phyloP scores from a whole-genome alignment of 2,797 vertebrate species.

The Rhadinocentrus ornatus region DNA sequence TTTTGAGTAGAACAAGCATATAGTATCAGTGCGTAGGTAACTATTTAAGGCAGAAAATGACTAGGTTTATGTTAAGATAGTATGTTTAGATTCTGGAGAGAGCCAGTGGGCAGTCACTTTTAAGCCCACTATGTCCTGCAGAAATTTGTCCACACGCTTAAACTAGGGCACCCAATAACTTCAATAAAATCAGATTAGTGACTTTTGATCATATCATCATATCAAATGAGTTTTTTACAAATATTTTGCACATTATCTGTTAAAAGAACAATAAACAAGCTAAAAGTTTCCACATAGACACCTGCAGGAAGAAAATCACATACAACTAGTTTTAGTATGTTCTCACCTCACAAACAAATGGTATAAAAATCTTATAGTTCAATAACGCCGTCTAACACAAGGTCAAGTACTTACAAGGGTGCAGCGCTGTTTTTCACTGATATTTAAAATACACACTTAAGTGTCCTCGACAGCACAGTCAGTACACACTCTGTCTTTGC shows the following conservation, averaged over 20 bases:
- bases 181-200: not conserved
- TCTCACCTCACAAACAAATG: not conserved
- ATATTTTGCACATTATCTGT: not conserved
- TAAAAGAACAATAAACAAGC: not conserved
- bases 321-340: not conserved
- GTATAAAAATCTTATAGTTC: not conserved
- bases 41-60: conserved; percentile 29
- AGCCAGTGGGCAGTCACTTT: not conserved
- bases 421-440: not conserved
- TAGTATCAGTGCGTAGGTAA: conserved; percentile 21
- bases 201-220: not conserved
- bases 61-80: conserved; percentile 5
- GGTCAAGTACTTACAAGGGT: not conserved
- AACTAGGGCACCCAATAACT: not conserved
- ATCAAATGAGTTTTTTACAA: not conserved
- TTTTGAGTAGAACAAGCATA: conserved; percentile 17
- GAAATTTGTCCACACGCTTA: conserved; percentile 22
- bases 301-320: too few species aligned
- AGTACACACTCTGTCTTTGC: conserved; percentile 20
- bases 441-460: not conserved
- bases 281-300: not conserved
- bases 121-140: conserved; percentile 8
- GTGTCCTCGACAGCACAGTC: conserved; percentile 10
- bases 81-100: conserved; percentile 19
- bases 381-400: not conserved